These are phyloP conservation scores for Chymomyza costata DNA, from an alignment of 1,140 invertebrate genomes.

Conservation along the genomic window DNA sequence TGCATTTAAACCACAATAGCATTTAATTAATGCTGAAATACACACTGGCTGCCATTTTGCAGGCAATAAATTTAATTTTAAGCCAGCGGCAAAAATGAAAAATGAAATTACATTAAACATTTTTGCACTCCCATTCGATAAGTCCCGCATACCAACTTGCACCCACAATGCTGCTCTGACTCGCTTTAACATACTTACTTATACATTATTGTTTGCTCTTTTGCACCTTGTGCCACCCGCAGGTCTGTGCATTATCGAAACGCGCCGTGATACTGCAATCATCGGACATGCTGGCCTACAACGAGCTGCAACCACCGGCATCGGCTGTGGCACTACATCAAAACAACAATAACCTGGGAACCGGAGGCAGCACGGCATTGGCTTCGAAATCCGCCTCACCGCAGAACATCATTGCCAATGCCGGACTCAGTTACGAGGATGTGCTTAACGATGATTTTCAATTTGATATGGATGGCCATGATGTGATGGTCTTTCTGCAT, in stretches of 20 bases:
- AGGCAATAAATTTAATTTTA: slow-evolving; percentile 61
- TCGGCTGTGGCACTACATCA: slow-evolving; percentile 30
- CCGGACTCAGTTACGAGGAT: slow-evolving; percentile 86
- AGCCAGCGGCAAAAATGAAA: slow-evolving; percentile 20
- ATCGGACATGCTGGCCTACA: slow-evolving; percentile 67
- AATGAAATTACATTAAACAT: slow-evolving; percentile 41
- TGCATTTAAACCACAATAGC: slow-evolving; percentile 55
- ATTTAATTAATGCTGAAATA: slow-evolving; percentile 66
- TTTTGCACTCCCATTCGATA: slow-evolving; percentile 15
- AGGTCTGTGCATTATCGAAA: slow-evolving; percentile 84
- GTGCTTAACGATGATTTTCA: slow-evolving; percentile 89
- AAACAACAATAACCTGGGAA: slow-evolving; percentile 39
- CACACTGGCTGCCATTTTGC: slow-evolving; percentile 34
- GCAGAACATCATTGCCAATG: slow-evolving; percentile 71
- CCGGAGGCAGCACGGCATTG: slow-evolving; percentile 44
- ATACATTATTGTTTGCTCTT: slow-evolving; percentile 10
- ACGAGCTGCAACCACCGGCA: slow-evolving; percentile 50
- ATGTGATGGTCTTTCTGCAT: slow-evolving; percentile 98
- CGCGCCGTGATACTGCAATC: slow-evolving; percentile 76
- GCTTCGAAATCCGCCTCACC: slow-evolving; percentile 57
- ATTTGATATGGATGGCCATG: slow-evolving; percentile 92
- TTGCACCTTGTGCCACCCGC: slow-evolving; percentile 22
- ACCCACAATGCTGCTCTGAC: not conserved
- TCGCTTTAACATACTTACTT: slow-evolving; percentile 1
- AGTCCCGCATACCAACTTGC: not conserved